Evolutionary conservation across 2,113 vertebrate genomes (phyloP).

Genomic region (Datnioides undecimradiatus): DNA sequence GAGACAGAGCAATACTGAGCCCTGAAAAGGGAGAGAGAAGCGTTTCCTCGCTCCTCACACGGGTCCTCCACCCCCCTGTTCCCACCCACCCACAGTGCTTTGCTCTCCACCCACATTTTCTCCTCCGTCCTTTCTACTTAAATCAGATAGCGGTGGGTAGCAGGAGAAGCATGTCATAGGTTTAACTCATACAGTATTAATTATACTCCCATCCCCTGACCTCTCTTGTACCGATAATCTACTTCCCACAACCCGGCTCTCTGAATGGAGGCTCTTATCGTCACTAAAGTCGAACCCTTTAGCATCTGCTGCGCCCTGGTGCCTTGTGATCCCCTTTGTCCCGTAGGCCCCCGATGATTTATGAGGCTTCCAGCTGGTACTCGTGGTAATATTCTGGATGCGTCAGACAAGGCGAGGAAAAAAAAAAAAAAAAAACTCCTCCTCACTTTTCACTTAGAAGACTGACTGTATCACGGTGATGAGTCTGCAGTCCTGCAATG

Average conservation of each 20-base stretch:
- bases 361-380: conserved; percentile 74
- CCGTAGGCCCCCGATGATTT: conserved; percentile 79
- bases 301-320: conserved; percentile 50
- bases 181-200: conserved; percentile 84
- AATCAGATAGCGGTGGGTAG: conserved; percentile 71
- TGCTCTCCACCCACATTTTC: conserved; percentile 56
- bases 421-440: no score
- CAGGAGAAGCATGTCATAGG: conserved; percentile 79
- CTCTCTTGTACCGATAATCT: conserved; percentile 78
- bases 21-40: conserved; percentile 65
- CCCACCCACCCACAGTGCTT: conserved; percentile 57
- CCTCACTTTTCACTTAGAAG: conserved; percentile 53
- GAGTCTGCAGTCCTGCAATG: conserved; percentile 57
- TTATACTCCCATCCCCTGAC: conserved; percentile 76
- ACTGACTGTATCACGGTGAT: conserved; percentile 58
- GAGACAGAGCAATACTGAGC: conserved; percentile 83
- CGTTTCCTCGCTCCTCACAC: conserved; percentile 45
- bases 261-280: conserved; percentile 68
- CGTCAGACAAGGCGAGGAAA: conserved; percentile 60
- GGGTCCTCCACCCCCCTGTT: conserved; percentile 13
- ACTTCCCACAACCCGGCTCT: conserved; percentile 70
- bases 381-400: conserved; percentile 69
- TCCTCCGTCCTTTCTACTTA: conserved; percentile 63
- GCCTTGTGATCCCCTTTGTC: conserved; percentile 68
- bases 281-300: conserved; percentile 61